phyloP scores from a whole-genome alignment of 2,797 vertebrate genomes.

The Gouania willdenowi region DNA sequence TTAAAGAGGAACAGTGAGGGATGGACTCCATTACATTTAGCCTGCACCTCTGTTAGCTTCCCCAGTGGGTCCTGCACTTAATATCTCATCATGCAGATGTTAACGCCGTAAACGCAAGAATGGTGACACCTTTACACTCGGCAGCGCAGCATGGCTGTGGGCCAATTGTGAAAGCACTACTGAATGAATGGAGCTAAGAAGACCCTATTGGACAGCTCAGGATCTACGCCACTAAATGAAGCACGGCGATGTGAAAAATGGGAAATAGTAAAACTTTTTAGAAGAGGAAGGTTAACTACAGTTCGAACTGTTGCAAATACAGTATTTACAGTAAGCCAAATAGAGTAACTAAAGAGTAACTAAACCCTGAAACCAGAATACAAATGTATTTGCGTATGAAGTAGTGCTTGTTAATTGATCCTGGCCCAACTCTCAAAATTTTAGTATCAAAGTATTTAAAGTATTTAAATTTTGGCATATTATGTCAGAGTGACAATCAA shows the following conservation, averaged over 20 bases:
- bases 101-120: slow-evolving; percentile 68
- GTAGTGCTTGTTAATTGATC: too few relatives aligned
- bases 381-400: too few relatives aligned
- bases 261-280: slow-evolving; percentile 68
- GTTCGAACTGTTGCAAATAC: too few relatives aligned
- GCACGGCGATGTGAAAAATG: slow-evolving; percentile 66
- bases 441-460: too few relatives aligned
- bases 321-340: too few relatives aligned
- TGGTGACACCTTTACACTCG: slow-evolving; percentile 79
- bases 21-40: slow-evolving; percentile 84
- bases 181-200: slow-evolving; percentile 73
- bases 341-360: too few relatives aligned
- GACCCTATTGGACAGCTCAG: slow-evolving; percentile 60
- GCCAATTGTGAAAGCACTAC: slow-evolving; percentile 76
- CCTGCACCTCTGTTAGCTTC: slow-evolving; percentile 70
- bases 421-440: too few relatives aligned
- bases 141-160: slow-evolving; percentile 72
- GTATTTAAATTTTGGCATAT: too few relatives aligned
- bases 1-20: slow-evolving; percentile 62
- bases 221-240: slow-evolving; percentile 73
- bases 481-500: too few relatives aligned
- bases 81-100: slow-evolving; percentile 73
- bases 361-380: too few relatives aligned
- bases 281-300: slow-evolving; percentile 18
- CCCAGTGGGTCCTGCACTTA: slow-evolving; percentile 71